Evolutionary conservation across 1,140 invertebrate genomes (phyloP).

Genomic region (Akabosia matsudoensis): DNA sequence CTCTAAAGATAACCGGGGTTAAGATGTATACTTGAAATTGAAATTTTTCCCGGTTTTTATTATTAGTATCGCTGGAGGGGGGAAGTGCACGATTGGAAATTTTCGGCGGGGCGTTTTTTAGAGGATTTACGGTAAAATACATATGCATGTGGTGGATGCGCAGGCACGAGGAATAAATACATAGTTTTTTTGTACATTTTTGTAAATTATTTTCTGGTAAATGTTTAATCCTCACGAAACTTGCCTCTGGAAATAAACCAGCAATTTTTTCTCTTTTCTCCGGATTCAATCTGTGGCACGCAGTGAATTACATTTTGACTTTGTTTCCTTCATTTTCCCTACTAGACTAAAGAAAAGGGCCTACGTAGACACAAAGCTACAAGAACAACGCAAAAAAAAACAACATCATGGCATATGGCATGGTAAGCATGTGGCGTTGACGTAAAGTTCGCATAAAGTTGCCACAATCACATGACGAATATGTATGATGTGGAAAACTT

Average conservation of each 20-base stretch:
- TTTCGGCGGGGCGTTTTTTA: not conserved
- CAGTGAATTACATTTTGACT: not conserved
- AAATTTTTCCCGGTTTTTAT: too few relatives aligned
- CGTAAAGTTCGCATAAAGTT: not conserved
- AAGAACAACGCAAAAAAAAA: not conserved
- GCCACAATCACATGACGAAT: not conserved
- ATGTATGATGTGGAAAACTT: conserved; percentile 1
- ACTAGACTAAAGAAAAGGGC: too few relatives aligned
- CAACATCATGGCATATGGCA: not conserved
- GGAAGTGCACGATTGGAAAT: too few relatives aligned
- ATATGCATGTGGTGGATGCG: not conserved
- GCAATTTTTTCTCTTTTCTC: not conserved
- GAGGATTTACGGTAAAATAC: not conserved
- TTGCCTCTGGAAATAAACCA: too few relatives aligned
- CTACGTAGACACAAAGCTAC: not conserved
- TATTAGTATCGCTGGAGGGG: too few relatives aligned
- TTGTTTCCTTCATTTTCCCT: not conserved
- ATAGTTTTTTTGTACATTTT: too few relatives aligned
- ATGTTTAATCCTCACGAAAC: too few relatives aligned
- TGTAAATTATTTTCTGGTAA: too few relatives aligned
- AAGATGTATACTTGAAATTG: too few relatives aligned
- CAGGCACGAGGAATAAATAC: too few relatives aligned
- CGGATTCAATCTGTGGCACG: not conserved
- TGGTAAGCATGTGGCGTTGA: not conserved
- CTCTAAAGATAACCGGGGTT: too few relatives aligned